Evolutionary conservation across 2,113 vertebrate genomes (phyloP).

Genomic region (Melanerpes aurifrons): DNA sequence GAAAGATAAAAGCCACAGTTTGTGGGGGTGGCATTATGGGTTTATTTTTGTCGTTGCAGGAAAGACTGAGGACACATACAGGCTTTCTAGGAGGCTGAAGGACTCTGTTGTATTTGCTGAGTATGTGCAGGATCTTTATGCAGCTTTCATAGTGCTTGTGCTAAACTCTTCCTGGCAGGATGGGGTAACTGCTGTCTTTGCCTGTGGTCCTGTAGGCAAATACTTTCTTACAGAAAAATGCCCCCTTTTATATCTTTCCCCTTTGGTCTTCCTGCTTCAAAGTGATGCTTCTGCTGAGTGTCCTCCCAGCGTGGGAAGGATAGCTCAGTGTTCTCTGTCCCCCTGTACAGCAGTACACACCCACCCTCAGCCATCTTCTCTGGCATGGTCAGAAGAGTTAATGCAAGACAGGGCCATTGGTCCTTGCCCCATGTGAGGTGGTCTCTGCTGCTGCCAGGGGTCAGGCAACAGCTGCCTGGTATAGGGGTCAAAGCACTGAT

Average conservation of each 20-base stretch:
- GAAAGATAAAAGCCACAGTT: not conserved
- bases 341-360: not conserved
- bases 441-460: not conserved
- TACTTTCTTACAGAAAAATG: not conserved
- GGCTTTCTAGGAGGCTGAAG: not conserved
- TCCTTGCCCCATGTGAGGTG: not conserved
- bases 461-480: not conserved
- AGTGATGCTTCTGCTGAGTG: accelerated
- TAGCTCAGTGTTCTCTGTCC: not conserved
- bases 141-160: not conserved
- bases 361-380: not conserved
- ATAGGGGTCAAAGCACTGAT: accelerated
- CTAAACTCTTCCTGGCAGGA: not conserved
- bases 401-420: not conserved
- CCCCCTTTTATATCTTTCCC: not conserved
- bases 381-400: not conserved
- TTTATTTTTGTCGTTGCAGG: not conserved
- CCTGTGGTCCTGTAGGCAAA: not conserved
- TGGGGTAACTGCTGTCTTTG: not conserved
- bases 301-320: not conserved
- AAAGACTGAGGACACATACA: not conserved
- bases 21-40: accelerated
- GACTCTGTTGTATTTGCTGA: not conserved
- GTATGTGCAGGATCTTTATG: not conserved
- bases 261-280: not conserved